These are phyloP conservation scores for Polypedilum pembai DNA, from an alignment of 1,140 invertebrate species.

Conservation along the genomic window DNA sequence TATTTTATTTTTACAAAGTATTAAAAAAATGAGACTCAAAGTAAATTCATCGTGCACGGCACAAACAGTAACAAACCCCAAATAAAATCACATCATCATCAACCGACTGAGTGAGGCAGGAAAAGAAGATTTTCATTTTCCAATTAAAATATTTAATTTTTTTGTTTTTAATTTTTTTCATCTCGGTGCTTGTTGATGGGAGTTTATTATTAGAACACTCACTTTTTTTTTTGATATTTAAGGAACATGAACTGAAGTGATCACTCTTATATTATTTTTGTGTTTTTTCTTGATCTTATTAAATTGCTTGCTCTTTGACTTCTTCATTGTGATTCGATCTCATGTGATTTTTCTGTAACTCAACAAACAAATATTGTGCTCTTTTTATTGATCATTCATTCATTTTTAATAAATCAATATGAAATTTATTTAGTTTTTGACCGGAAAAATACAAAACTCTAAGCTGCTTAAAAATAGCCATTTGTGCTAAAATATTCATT, in stretches of 20 bases:
- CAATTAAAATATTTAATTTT: constrained; percentile 29
- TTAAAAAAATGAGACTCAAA: not conserved
- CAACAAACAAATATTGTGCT: no score
- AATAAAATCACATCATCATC: constrained; percentile 20
- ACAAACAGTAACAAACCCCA: not conserved
- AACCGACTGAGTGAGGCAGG: not conserved
- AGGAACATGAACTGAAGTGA: no score
- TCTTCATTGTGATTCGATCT: not conserved
- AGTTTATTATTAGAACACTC: constrained; percentile 19
- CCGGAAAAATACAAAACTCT: no score
- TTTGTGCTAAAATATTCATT: no score
- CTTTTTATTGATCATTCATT: no score
- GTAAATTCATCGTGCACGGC: not conserved
- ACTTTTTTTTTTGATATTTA: not conserved
- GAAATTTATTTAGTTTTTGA: no score
- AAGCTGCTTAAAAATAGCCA: no score
- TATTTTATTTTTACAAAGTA: constrained; percentile 14
- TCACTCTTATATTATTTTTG: not conserved
- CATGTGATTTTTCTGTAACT: no score
- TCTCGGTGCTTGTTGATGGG: not conserved
- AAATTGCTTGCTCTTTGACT: not conserved
- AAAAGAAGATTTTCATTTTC: constrained; percentile 6
- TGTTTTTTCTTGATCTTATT: not conserved
- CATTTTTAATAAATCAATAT: no score
- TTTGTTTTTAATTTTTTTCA: constrained; percentile 23